phyloP scores from a whole-genome alignment of 2,797 vertebrate genomes.

The Denticeps clupeoides region DNA sequence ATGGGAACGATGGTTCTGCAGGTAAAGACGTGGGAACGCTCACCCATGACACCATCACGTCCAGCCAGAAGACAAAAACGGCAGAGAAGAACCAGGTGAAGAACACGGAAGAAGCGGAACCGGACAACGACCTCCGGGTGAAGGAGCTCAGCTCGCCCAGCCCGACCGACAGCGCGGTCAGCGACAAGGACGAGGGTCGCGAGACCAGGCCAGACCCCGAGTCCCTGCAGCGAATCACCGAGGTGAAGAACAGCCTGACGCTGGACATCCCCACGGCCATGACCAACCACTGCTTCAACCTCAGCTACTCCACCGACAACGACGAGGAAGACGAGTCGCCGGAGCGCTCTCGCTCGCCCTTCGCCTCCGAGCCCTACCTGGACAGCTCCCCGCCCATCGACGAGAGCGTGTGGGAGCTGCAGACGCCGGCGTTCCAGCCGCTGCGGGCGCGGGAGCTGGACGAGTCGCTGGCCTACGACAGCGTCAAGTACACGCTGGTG shows the following conservation, averaged over 20 bases:
- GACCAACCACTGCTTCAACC: constrained; percentile 77
- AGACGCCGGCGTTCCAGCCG: constrained; percentile 40
- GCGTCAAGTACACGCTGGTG: constrained; percentile 93
- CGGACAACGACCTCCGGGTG: constrained; percentile 57
- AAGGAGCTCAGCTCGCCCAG: constrained; percentile 57
- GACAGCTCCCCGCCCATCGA: constrained; percentile 61
- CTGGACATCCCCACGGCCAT: constrained; percentile 70
- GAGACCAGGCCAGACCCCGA: constrained; percentile 50
- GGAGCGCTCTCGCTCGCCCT: constrained; percentile 47
- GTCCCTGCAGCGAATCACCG: constrained; percentile 59
- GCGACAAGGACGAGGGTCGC: constrained; percentile 60
- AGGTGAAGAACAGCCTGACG: constrained; percentile 52
- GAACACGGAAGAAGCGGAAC: constrained; percentile 42
- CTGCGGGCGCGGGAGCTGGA: constrained; percentile 54
- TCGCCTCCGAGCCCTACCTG: constrained; percentile 53
- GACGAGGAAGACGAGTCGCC: constrained; percentile 61
- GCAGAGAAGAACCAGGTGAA: constrained; percentile 37
- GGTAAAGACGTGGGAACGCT: constrained; percentile 59
- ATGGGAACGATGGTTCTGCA: constrained; percentile 11
- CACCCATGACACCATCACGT: constrained; percentile 62
- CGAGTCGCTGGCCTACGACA: constrained; percentile 83
- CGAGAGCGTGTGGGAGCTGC: constrained; percentile 51
- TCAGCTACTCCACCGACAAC: constrained; percentile 72
- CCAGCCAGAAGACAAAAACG: constrained; percentile 29
- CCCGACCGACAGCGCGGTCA: constrained; percentile 53